Base-by-base conservation (phyloP, 2,888 invertebrate genomes). In the Caprella mutica region DNA sequence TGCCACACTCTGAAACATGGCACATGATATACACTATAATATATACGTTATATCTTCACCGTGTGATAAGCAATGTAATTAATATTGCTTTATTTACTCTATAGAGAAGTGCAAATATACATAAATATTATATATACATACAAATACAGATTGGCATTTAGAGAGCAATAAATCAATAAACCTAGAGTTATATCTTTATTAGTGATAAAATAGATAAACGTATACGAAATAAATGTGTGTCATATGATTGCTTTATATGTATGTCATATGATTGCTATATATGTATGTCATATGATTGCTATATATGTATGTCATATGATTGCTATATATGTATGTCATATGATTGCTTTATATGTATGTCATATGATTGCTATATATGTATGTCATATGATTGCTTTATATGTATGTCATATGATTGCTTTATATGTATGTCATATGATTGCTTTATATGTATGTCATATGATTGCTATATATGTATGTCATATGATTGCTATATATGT, bases 121-220 rank as follows among this genome's bases (percentile, higher is more conserved):
- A 43, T 43, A 43, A 19, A 4, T 43, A 43, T 4, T 51, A 51
- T 51, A 51, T 51, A 51, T 51, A 51, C 35, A 51, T 51, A 51
- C 35, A 51, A 33, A 51, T 33, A n/a, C n/a, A n/a, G n/a, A n/a
- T 17, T 23, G n/a, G 21, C 21, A 35, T 35, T 3, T 5, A 43
- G n/a, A 43, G 3, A 43, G n/a, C 5, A 19, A 5, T 43, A 43
- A 19, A 43, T 43, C n/a, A 19, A 5, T 43, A 43, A 19, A 4
- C 21, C n/a, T 43, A 43, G n/a, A 43, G n/a, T 19, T 43, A 5
- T 43, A 43, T 43, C n/a, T 43, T 23, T 43, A 43, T 5, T 19
- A 19, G 21, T 5, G 21, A 19, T 3, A 3, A 43, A 19, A 43
- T 5, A 43, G n/a, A 43, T 5, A 43, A 19, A 43, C 5, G 5